Evolutionary conservation across 92 coral and sea anemone genomes (phyloP), one percentile per base, ranked within the genome.

Genomic region (Zoanthus gigantus): DNA sequence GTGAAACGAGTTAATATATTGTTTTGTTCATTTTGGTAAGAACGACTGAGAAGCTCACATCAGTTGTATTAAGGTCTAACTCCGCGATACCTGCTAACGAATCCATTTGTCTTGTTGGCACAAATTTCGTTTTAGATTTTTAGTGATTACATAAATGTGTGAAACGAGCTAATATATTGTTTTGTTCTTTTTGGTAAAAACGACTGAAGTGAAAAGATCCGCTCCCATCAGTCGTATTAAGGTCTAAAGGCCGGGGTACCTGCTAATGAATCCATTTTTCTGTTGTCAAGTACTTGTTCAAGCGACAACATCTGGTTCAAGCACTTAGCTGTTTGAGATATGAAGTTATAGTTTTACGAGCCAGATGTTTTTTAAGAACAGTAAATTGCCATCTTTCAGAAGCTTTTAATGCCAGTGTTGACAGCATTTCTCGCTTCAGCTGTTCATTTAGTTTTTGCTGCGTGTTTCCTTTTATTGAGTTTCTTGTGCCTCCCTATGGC

Each of bases 221-320:
- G 23, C 53, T 23, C 15, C 54, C 47, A 50, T 6, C 9, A 45
- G 29, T 11, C 50, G 52, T 13, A 15, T 46, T 11, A 23, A 6
- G 28, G 2, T 76, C 54, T 54, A 23, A n/a, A 16, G 29, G 44
- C 53, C 82, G 14, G 3, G 66, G 28, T 66, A 77, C 8, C 13
- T 77, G 67, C 17, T 54, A 77, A 13, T 34, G 82, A 54, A 9
- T 34, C 28, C 15, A 46, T 42, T 9, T 30, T 23, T 77, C 47
- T 77, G 82, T 77, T 77, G 61, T 52, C 45, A 54, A 53, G 18
- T 48, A 30, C 7, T 6, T 37, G 12, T 54, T 77, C 0, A 53
- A 54, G 37, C n/a, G 45, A 17, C 65, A 81, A 65, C 85, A 81
- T 81, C 75, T 81, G 84, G 16, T 46, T 16, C 54, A 42, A 58